A percentile compares a stretch with the other conserved stretches of the same genome.
Evolutionary conservation across 1,140 invertebrate species (phyloP).

Genomic region (Cydia splendana): DNA sequence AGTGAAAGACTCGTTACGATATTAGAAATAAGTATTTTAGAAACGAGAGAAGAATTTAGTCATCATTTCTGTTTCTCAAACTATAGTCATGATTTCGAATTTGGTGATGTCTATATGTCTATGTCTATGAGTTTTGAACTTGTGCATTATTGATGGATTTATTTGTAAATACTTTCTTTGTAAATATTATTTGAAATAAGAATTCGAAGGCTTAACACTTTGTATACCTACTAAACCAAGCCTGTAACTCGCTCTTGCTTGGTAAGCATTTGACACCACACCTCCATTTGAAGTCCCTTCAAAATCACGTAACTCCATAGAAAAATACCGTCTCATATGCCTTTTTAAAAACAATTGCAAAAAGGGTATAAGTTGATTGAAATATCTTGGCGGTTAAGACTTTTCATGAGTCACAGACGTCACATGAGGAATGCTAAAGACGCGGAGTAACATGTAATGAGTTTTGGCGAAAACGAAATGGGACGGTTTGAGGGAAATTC

Average conservation of each 20-base stretch:
- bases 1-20: too few relatives aligned
- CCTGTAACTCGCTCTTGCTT: background rate
- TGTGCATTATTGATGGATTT: too few relatives aligned
- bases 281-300: background rate
- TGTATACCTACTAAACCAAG: too few relatives aligned
- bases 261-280: background rate
- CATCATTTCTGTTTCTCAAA: too few relatives aligned
- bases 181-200: too few relatives aligned
- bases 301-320: background rate
- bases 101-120: too few relatives aligned
- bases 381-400: background rate
- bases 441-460: slow-evolving; percentile 1
- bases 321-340: background rate
- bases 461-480: slow-evolving; percentile 10
- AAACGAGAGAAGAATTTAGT: too few relatives aligned
- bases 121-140: too few relatives aligned
- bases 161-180: too few relatives aligned
- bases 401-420: background rate
- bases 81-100: too few relatives aligned
- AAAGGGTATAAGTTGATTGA: background rate
- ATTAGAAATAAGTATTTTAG: too few relatives aligned
- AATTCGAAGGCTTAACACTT: too few relatives aligned
- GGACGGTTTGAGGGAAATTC: background rate
- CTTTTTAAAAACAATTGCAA: background rate
- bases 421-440: background rate